Evolutionary conservation across 2,113 vertebrate genomes (phyloP).

Genomic region (Prunella fulvescens): DNA sequence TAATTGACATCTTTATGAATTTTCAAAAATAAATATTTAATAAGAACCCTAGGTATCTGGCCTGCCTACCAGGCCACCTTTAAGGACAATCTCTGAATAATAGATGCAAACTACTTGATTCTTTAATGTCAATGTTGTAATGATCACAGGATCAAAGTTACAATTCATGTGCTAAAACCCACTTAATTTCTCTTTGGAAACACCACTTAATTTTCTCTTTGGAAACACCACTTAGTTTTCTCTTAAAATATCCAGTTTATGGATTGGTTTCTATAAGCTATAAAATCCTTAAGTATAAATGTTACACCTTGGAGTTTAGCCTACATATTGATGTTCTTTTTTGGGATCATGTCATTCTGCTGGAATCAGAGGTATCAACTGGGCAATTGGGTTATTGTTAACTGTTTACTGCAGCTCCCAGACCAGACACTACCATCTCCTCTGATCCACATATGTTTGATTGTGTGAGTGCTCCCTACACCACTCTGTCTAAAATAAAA

Average conservation of each 20-base stretch:
- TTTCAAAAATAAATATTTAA: background rate
- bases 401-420: background rate
- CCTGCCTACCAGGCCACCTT: background rate
- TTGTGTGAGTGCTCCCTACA: background rate
- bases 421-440: too few species aligned
- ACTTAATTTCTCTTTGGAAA: background rate
- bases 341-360: rapidly evolving
- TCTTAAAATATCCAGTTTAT: background rate
- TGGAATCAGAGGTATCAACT: background rate
- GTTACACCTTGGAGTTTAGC: background rate
- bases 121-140: background rate
- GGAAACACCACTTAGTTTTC: background rate
- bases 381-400: background rate
- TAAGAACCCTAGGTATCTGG: background rate
- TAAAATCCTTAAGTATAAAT: background rate
- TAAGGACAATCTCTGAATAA: background rate
- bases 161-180: background rate
- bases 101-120: rapidly evolving
- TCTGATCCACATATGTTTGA: background rate
- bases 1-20: background rate
- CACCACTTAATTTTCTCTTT: background rate
- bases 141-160: background rate
- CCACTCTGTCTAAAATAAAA: background rate
- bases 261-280: background rate
- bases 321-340: background rate